Conservation (phyloP, 1,140 invertebrate species). For the Tetragnatha versicolor region DNA sequence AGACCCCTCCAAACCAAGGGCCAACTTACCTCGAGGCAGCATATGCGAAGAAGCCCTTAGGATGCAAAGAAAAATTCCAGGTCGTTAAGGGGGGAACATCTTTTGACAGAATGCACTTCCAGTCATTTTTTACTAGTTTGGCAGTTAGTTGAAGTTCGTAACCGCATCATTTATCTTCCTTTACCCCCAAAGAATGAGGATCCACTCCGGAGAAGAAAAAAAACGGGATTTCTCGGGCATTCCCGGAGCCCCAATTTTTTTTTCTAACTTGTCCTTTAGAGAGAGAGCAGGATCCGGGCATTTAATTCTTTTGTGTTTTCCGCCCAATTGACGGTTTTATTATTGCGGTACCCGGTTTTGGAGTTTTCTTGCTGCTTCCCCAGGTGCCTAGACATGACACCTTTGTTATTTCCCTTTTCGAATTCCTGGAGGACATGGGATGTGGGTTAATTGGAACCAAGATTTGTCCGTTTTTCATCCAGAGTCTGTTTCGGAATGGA, state of each 20-base stretch:
- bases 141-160: constrained; percentile 12
- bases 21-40: too few species aligned
- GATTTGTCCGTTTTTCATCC: not conserved
- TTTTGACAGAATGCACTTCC: not conserved
- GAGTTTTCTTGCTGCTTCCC: not conserved
- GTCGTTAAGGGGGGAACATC: not conserved
- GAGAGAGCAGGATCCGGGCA: not conserved
- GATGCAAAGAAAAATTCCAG: too few species aligned
- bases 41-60: too few species aligned
- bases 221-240: constrained; percentile 21
- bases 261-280: not conserved
- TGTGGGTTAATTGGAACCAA: not conserved
- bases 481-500: not conserved
- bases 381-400: not conserved
- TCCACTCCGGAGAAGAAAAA: not conserved
- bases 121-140: constrained; percentile 10
- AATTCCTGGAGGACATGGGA: too few species aligned
- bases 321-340: not conserved
- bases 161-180: constrained; percentile 40
- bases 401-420: not conserved
- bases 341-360: not conserved
- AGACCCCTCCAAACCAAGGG: too few species aligned
- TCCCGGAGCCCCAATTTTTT: not conserved
- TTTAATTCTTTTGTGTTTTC: constrained; percentile 5
- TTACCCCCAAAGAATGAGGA: constrained; percentile 6